Conservation (phyloP, 2,888 invertebrate genomes). For the Bhutanitis thaidina region DNA sequence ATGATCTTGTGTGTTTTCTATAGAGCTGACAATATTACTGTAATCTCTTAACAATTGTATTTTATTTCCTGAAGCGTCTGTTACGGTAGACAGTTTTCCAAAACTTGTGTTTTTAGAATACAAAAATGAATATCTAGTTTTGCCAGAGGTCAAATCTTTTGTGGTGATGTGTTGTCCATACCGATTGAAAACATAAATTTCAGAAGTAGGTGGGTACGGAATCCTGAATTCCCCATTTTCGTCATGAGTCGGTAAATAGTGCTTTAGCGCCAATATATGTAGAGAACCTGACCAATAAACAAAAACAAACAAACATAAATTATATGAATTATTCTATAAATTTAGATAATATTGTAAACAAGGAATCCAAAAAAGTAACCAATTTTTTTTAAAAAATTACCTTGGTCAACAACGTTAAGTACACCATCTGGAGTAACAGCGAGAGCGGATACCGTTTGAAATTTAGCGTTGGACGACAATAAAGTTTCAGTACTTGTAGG, state of each 20-base stretch:
- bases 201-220: slow-evolving; percentile 95
- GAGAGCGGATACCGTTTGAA: slow-evolving; percentile 92
- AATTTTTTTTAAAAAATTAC: slow-evolving; percentile 44
- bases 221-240: slow-evolving; percentile 95
- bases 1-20: slow-evolving; percentile 96
- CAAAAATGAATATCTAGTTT: slow-evolving; percentile 95
- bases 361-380: no score
- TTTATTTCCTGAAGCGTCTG: slow-evolving; percentile 95
- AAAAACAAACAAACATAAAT: neutral
- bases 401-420: slow-evolving; percentile 96
- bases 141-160: slow-evolving; percentile 96
- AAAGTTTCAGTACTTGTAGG: slow-evolving; percentile 91
- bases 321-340: no score
- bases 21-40: slow-evolving; percentile 94
- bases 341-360: no score
- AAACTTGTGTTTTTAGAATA: slow-evolving; percentile 98
- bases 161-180: slow-evolving; percentile 98
- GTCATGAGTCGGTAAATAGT: slow-evolving; percentile 92
- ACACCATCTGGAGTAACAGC: slow-evolving; percentile 98
- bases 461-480: slow-evolving; percentile 93
- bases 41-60: slow-evolving; percentile 95
- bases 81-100: slow-evolving; percentile 95
- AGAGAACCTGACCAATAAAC: slow-evolving; percentile 82
- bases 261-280: slow-evolving; percentile 91
- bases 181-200: slow-evolving; percentile 95